Evolutionary conservation across 2,113 vertebrate species (phyloP).

Genomic region (Melanocharis versteri): DNA sequence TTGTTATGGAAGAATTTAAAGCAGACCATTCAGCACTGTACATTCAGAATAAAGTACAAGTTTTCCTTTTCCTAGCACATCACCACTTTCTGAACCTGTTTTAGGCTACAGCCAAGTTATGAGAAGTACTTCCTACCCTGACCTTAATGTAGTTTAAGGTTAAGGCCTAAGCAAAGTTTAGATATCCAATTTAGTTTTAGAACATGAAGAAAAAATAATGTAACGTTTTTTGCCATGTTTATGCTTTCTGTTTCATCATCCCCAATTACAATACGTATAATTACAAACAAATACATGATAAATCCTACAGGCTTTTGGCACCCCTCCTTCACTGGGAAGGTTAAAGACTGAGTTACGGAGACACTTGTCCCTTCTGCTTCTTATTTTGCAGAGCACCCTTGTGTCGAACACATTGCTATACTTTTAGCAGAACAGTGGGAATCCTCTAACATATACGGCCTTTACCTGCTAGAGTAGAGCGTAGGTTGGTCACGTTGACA

Average conservation of each 20-base stretch:
- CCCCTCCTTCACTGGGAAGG: neutral
- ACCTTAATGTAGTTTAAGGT: neutral
- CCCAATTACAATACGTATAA: neutral
- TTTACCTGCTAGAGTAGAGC: slow-evolving; percentile 74
- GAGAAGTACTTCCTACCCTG: neutral
- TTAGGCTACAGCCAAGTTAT: neutral
- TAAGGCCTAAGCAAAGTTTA: neutral
- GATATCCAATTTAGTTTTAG: neutral
- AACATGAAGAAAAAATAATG: neutral
- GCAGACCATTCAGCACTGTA: neutral
- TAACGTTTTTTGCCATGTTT: neutral
- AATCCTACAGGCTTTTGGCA: neutral
- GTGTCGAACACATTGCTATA: neutral
- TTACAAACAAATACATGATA: neutral
- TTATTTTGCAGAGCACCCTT: neutral
- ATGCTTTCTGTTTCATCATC: neutral
- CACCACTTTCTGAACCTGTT: neutral
- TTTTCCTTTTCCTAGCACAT: neutral
- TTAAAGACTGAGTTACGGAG: neutral
- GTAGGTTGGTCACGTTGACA: slow-evolving; percentile 73
- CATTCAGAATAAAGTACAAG: neutral
- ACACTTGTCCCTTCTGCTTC: neutral
- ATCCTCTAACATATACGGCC: neutral
- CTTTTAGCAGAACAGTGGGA: neutral
- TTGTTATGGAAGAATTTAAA: neutral